Evolutionary conservation across 2,113 vertebrate genomes (phyloP).

Genomic region (Datnioides undecimradiatus): DNA sequence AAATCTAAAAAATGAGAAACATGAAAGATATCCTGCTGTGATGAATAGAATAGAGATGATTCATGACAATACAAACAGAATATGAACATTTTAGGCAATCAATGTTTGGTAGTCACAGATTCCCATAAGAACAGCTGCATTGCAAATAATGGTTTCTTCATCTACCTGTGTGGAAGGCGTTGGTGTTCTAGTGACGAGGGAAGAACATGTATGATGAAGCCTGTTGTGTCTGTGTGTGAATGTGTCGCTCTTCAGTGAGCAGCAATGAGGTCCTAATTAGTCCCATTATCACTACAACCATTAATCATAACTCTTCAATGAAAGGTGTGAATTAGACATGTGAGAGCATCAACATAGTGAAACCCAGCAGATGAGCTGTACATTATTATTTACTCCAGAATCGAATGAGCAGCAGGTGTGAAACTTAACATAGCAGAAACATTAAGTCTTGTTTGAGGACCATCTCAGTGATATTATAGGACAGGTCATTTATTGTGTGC

Average conservation of each 20-base stretch:
- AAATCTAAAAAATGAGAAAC: conserved; percentile 3
- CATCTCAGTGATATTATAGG: no score
- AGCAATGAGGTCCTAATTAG: conserved; percentile 25
- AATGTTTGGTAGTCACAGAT: conserved; percentile 1
- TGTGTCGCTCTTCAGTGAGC: conserved; percentile 3
- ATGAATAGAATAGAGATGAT: neutral
- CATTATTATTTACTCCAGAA: conserved; percentile 16
- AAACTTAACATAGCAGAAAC: no score
- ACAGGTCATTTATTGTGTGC: no score
- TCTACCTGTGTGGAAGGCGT: conserved; percentile 9
- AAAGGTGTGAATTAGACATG: conserved; percentile 45
- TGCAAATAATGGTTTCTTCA: neutral
- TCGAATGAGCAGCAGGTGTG: neutral
- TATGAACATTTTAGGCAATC: neutral
- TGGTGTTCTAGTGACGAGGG: neutral
- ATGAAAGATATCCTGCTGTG: neutral
- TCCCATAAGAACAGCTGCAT: neutral
- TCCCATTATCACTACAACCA: conserved; percentile 30
- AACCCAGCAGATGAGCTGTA: neutral
- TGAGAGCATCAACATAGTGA: conserved; percentile 7
- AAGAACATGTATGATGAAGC: neutral
- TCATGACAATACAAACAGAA: neutral
- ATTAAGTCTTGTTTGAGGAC: no score
- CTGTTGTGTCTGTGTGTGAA: conserved; percentile 16
- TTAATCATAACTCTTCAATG: conserved; percentile 52